phyloP scores from a whole-genome alignment of 2,113 vertebrate genomes.

The Puma concolor region DNA sequence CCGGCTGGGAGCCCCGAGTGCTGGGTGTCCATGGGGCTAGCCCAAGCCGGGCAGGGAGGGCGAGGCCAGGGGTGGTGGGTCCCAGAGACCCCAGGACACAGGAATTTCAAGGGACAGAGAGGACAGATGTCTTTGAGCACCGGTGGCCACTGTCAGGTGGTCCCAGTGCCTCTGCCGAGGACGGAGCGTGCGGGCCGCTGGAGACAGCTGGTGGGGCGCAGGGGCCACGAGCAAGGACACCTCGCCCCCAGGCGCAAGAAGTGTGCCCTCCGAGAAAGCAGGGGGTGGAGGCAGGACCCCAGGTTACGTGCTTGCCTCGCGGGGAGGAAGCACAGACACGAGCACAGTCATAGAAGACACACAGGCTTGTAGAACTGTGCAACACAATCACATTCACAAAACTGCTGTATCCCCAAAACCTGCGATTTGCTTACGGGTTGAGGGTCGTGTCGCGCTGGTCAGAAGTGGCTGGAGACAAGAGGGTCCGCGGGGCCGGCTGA shows the following conservation, averaged over 20 bases:
- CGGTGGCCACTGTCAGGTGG: background rate
- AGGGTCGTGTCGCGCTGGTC: no score
- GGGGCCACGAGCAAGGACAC: background rate
- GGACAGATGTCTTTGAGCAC: background rate
- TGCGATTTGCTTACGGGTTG: no score
- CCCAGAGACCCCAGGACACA: background rate
- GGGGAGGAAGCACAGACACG: no score
- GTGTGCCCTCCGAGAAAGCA: no score
- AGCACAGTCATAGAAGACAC: background rate
- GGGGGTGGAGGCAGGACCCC: background rate
- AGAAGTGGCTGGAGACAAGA: no score
- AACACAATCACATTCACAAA: background rate
- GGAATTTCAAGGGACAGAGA: background rate
- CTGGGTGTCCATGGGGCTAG: background rate
- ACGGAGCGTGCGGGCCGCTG: accelerated
- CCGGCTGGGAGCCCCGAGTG: background rate
- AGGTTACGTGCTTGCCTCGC: background rate
- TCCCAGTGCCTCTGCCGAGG: background rate
- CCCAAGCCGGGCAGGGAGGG: background rate
- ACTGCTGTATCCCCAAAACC: no score
- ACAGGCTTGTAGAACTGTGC: accelerated
- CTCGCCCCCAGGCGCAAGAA: accelerated
- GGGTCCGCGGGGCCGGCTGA: no score
- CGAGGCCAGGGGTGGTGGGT: background rate
- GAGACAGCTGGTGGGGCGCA: background rate